A percentile compares a stretch with the other conserved stretches of the same genome.
phyloP scores from a whole-genome alignment of 2,888 invertebrate species.

The Nudaria mundana region DNA sequence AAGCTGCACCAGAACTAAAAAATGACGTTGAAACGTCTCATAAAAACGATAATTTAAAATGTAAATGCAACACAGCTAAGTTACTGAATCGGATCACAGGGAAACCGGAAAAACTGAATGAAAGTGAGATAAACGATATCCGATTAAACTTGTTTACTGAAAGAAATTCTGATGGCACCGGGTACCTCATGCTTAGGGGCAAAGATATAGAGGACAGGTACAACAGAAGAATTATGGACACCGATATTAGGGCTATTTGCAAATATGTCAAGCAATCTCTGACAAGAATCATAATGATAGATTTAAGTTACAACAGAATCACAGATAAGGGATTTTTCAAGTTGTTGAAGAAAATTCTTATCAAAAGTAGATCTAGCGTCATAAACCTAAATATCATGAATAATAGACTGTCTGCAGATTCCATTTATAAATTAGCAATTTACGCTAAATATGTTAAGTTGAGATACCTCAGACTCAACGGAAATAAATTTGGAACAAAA shows the following conservation, averaged over 20 bases:
- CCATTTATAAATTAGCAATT: constrained; percentile 56
- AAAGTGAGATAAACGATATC: constrained; percentile 51
- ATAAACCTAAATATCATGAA: constrained; percentile 79
- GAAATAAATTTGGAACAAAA: constrained; percentile 80
- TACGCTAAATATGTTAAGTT: constrained; percentile 65
- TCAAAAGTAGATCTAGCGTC: constrained; percentile 69
- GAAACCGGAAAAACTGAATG: constrained; percentile 29
- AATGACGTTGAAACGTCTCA: neutral
- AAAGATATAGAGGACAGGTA: constrained; percentile 70
- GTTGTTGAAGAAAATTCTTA: constrained; percentile 61
- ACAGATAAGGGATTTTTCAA: constrained; percentile 72
- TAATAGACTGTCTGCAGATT: constrained; percentile 72
- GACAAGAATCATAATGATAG: constrained; percentile 68
- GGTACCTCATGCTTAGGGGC: constrained; percentile 73
- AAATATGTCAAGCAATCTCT: constrained; percentile 65
- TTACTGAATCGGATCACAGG: constrained; percentile 54
- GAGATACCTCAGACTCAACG: constrained; percentile 77
- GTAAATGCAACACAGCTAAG: constrained; percentile 50
- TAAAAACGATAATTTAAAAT: constrained; percentile 31
- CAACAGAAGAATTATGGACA: constrained; percentile 63
- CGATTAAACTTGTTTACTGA: constrained; percentile 66
- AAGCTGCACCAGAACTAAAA: neutral
- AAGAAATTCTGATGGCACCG: constrained; percentile 78
- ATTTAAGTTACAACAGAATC: constrained; percentile 80
- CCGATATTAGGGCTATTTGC: constrained; percentile 74